Conservation (phyloP, 2,797 vertebrate genomes). For the Xenentodon cancila region DNA sequence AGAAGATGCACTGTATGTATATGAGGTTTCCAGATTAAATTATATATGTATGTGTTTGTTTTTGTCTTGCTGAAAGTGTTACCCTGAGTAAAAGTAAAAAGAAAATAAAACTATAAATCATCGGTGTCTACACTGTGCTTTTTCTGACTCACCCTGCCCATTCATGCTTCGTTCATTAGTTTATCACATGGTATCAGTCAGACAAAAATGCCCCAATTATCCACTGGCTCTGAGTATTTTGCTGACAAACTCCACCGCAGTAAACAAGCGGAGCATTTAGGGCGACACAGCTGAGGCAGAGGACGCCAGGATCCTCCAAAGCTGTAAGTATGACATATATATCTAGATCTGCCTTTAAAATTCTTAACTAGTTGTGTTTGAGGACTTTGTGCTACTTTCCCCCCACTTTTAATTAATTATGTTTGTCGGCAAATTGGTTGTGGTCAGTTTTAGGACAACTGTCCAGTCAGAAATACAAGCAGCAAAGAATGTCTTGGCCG, state of each 20-base stretch:
- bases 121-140: slow-evolving; percentile 26
- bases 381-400: background rate
- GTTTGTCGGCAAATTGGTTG: background rate
- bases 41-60: slow-evolving; percentile 60
- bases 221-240: slow-evolving; percentile 37
- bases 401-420: background rate
- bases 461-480: background rate
- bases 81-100: slow-evolving; percentile 72
- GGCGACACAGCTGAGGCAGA: background rate
- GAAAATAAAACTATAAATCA: slow-evolving; percentile 57
- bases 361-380: background rate
- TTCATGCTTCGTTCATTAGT: slow-evolving; percentile 72
- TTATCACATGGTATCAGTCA: slow-evolving; percentile 77
- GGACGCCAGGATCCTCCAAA: background rate
- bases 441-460: background rate
- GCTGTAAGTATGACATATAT: slow-evolving; percentile 47
- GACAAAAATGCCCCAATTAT: slow-evolving; percentile 70
- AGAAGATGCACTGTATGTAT: slow-evolving; percentile 69
- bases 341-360: background rate
- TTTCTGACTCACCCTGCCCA: slow-evolving; percentile 20
- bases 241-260: slow-evolving; percentile 43
- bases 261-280: slow-evolving; percentile 29
- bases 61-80: slow-evolving; percentile 61
- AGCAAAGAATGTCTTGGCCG: background rate
- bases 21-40: slow-evolving; percentile 73